Percentiles rank a stretch among this genome's conserved stretches.
Conservation (phyloP, 2,113 vertebrate species). For the Esox niger region DNA sequence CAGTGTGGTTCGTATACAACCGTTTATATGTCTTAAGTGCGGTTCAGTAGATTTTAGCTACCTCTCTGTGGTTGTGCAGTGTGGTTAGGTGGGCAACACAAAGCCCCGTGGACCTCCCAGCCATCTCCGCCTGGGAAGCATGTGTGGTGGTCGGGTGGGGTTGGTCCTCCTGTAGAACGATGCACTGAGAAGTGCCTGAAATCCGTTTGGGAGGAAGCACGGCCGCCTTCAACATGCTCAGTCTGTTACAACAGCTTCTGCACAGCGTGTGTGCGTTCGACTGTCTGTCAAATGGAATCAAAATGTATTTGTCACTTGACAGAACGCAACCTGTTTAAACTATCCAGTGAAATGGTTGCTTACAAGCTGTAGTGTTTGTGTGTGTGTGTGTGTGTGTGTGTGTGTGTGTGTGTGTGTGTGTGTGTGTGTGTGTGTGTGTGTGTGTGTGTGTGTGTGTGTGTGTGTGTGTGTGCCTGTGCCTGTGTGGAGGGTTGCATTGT, state of each 20-base stretch:
- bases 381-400: no score
- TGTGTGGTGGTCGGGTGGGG: conserved; percentile 48
- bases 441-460: conserved; percentile 22
- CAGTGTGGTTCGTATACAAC: conserved; percentile 14
- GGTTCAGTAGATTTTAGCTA: conserved; percentile 23
- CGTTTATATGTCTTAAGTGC: conserved; percentile 45
- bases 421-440: conserved; percentile 17
- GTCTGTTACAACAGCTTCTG: conserved; percentile 41
- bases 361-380: no score
- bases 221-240: conserved; percentile 31
- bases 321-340: no score
- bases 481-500: conserved; percentile 53
- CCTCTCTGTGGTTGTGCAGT: conserved; percentile 40
- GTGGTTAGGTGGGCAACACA: conserved; percentile 39
- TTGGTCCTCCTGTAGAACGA: conserved; percentile 49
- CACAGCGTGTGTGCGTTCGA: conserved; percentile 26
- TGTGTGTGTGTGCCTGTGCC: conserved; percentile 11
- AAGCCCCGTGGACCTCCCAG: conserved; percentile 43
- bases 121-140: conserved; percentile 58
- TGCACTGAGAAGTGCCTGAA: conserved; percentile 52
- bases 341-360: neutral
- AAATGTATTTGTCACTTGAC: conserved; percentile 14
- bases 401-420: neutral
- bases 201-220: conserved; percentile 54
- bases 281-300: conserved; percentile 45